These are phyloP conservation scores for Halesus radiatus DNA, from an alignment of 1,140 invertebrate genomes.

Conservation along the genomic window DNA sequence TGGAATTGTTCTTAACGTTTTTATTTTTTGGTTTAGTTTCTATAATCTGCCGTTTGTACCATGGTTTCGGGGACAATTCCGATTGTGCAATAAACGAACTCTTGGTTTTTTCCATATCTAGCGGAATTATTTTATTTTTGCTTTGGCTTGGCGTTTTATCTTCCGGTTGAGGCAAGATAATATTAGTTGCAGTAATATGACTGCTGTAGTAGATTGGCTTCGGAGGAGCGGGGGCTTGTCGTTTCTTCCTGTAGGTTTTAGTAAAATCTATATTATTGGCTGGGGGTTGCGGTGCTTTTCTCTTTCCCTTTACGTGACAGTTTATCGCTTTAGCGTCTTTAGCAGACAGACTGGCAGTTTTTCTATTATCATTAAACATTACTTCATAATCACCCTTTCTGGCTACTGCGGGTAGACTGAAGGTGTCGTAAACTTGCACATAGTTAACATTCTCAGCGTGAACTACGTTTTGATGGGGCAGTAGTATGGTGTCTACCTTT, in stretches of 20 bases:
- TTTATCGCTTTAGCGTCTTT: conserved; percentile 67
- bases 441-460: conserved; percentile 57
- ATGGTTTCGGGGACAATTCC: conserved; percentile 72
- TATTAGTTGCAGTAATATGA: conserved; percentile 23
- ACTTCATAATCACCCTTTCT: conserved; percentile 58
- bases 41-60: conserved; percentile 73
- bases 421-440: conserved; percentile 65
- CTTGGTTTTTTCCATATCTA: conserved; percentile 27
- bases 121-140: conserved; percentile 34
- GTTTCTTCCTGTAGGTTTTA: conserved; percentile 71
- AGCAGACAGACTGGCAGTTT: conserved; percentile 72
- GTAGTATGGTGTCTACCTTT: conserved; percentile 41
- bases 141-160: conserved; percentile 16
- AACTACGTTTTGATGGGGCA: conserved; percentile 7
- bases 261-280: conserved; percentile 47
- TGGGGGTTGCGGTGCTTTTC: conserved; percentile 80
- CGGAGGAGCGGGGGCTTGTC: conserved; percentile 75
- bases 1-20: conserved; percentile 58
- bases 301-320: conserved; percentile 80
- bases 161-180: conserved; percentile 10
- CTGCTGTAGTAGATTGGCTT: conserved; percentile 36
- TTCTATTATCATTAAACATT: conserved; percentile 63
- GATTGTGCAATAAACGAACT: conserved; percentile 10
- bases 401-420: conserved; percentile 69
- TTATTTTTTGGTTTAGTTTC: conserved; percentile 58